phyloP scores from a whole-genome alignment of 2,797 vertebrate genomes.

The Labroides dimidiatus region DNA sequence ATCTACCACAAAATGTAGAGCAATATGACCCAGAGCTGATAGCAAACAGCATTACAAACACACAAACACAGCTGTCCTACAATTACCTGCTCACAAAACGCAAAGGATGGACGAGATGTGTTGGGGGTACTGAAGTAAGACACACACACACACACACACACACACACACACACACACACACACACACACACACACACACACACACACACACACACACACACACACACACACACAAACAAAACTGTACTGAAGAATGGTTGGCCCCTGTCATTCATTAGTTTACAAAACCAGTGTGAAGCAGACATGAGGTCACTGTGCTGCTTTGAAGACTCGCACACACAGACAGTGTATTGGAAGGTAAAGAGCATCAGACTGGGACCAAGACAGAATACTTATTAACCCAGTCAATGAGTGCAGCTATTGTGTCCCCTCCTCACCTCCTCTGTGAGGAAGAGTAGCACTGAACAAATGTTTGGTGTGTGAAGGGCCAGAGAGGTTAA shows the following conservation, averaged over 20 bases:
- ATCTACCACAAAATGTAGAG: conserved; percentile 22
- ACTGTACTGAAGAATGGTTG: conserved; percentile 46
- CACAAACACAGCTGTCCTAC: conserved; percentile 13
- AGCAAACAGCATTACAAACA: neutral
- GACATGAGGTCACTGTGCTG: conserved; percentile 81
- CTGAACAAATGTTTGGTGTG: conserved; percentile 72
- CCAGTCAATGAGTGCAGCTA: conserved; percentile 75
- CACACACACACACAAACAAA: neutral
- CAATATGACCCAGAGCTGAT: conserved; percentile 24
- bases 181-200: conserved; percentile 11
- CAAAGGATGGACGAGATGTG: conserved; percentile 41
- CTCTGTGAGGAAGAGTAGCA: conserved; percentile 55
- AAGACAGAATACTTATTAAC: conserved; percentile 84
- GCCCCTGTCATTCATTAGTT: conserved; percentile 82
- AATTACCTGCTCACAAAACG: conserved; percentile 22
- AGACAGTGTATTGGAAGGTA: conserved; percentile 81
- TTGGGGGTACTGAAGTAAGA: conserved; percentile 36
- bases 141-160: conserved; percentile 7
- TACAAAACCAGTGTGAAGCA: conserved; percentile 78
- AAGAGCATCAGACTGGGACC: conserved; percentile 73
- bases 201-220: conserved; percentile 12
- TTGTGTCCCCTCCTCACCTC: conserved; percentile 76
- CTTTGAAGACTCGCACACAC: conserved; percentile 76
- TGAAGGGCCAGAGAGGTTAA: conserved; percentile 70
- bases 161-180: conserved; percentile 8